Evolutionary conservation across 2,888 invertebrate species (phyloP), one percentile per base, ranked within the genome.

Genomic region (Philopedon plagiatum): DNA sequence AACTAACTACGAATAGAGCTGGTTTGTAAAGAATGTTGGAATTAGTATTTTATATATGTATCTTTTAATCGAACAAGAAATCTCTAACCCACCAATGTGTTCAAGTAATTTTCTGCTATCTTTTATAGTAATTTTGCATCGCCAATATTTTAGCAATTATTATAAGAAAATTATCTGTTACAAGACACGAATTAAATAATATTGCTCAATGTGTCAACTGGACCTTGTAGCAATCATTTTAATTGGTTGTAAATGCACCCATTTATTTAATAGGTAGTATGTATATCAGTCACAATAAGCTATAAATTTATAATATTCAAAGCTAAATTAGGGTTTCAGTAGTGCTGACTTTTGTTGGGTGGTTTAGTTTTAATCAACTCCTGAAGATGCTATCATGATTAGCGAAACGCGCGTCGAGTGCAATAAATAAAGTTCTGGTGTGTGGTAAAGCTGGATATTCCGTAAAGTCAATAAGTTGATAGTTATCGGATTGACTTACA

Each of bases 131-230:
- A 63, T 69, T 51, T 68, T 54, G 23, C 11, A 41, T 41, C 26
- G 57, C 18, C 15, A 39, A 51, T 62, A 69, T 69, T 69, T 62
- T 18, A 54, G 54, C 34, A 56, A 61, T 69, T 61, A 68, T 62
- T 60, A 56, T 63, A 62, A 13, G 56, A 39, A 56, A 39, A 61
- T 62, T 68, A 61, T 61, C 56, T 63, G 44, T 26, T 56, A 29
- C 32, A 60, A 60, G 15, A 26, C 11, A 60, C 5, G 11, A 26
- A 60, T 56, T 56, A 32, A 13, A 56, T 32, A 56, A 32, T 26
- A 8, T 49, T 49, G 13, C 49, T 23, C 2, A 3, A 49, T 23
- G 34, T 57, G 57, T 57, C 57, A 57, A 34, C n/a, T 15, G 1
- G 37, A 15, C 37, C 57, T 34, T 57, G 13, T 56, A 29, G 57